These are phyloP conservation scores for Zaprionus inermis DNA, from an alignment of 1,140 invertebrate genomes.

Conservation along the genomic window DNA sequence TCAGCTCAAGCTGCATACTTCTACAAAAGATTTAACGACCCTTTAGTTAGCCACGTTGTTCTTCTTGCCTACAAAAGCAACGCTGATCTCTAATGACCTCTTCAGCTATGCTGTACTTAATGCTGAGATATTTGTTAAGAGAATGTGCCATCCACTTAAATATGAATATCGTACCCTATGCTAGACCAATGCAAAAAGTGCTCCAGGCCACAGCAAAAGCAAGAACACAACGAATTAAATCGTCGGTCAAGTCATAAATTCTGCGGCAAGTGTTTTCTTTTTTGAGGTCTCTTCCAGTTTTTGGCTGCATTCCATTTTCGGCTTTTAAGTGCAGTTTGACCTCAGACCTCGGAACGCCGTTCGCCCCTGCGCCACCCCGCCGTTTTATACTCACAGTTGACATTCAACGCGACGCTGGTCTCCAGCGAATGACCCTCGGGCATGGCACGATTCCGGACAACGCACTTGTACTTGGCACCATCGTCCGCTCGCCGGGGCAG, in stretches of 20 bases:
- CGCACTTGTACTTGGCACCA: slow-evolving; percentile 91
- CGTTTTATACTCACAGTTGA: slow-evolving; percentile 92
- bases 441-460: slow-evolving; percentile 95
- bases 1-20: too few relatives aligned
- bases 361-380: background rate
- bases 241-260: slow-evolving; percentile 48
- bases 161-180: background rate
- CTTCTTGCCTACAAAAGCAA: background rate
- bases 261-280: slow-evolving; percentile 28
- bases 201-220: background rate
- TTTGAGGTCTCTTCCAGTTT: background rate
- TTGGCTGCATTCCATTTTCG: slow-evolving; percentile 23
- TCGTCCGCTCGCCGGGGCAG: slow-evolving; percentile 93
- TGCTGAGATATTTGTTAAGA: background rate
- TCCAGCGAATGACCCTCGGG: slow-evolving; percentile 91
- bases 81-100: background rate
- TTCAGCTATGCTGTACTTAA: background rate
- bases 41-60: background rate
- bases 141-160: background rate
- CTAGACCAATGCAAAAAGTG: slow-evolving; percentile 1
- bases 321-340: slow-evolving; percentile 6
- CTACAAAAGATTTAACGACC: too few relatives aligned
- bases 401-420: slow-evolving; percentile 91
- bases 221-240: slow-evolving; percentile 20
- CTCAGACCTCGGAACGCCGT: background rate